Evolutionary conservation across 2,113 vertebrate species (phyloP), one percentile per base, ranked within the genome.

Genomic region (Gnathonemus echidnorhynchus): DNA sequence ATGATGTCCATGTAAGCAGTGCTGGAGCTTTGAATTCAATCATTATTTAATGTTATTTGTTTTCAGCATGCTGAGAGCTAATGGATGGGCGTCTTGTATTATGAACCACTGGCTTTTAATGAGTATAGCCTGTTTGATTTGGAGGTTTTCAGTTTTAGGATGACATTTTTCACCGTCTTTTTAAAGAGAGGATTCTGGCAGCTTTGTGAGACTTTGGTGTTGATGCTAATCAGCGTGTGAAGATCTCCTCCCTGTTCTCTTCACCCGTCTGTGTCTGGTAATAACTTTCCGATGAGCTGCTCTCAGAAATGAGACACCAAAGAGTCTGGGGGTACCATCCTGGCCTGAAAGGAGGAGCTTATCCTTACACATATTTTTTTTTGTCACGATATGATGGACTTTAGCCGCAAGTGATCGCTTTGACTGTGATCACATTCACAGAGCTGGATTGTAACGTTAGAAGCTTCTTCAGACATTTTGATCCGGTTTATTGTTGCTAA

Each of bases 401-500:
- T 86, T 50, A 88, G n/a, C n/a, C 6, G 7, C 49, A 39, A 31
- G 86, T 24, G 80, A 52, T 39, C 1, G 42, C 90, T 88, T 45
- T 46, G 58, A 50, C 87, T 6, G 56, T 45, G 48, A 86, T 35
- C 17, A 0, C 35, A 85, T 70, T 70, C 62, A 9, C 24, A 15
- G 13, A 49, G 17, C 15, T 86, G 48, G 39, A 31, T 5, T 62
- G 50, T 88, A 49, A 31, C 49, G 31, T 39, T 77, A 17, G 11
- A 31, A 52, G 70, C 90, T 52, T 62, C 62, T 86, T 62, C 62
- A 87, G 24, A 84, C 49, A 77, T 88, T 86, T 80, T 42, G 27
- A 90, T 62, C 87, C 27, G 0, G 42, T 90, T 89, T 53, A 10
- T 88, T 45, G 89, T 35, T 7, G 50, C 70, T 89, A 83, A 50